Percentiles rank a stretch among this genome's conserved stretches.
phyloP scores from a whole-genome alignment of 2,888 invertebrate species.

The Tanytarsus gracilentus region DNA sequence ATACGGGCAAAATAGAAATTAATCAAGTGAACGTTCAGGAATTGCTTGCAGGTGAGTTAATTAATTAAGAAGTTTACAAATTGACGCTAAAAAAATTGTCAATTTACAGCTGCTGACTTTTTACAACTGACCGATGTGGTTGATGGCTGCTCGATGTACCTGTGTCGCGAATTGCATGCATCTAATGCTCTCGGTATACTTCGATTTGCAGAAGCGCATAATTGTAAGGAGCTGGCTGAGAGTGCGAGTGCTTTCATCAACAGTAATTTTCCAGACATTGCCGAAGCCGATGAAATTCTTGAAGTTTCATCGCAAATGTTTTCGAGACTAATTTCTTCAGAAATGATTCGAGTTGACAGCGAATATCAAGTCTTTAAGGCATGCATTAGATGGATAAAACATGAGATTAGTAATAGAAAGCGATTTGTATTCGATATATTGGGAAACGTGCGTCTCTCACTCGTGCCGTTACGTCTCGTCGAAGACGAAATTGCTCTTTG shows the following conservation, averaged over 20 bases:
- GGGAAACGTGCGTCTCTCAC: constrained; percentile 68
- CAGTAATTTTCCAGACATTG: constrained; percentile 72
- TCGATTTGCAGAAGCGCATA: constrained; percentile 84
- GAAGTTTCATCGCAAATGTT: constrained; percentile 71
- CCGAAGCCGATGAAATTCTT: constrained; percentile 71
- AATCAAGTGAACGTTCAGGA: constrained; percentile 61
- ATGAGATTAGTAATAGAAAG: constrained; percentile 66
- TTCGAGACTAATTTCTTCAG: constrained; percentile 69
- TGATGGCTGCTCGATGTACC: constrained; percentile 72
- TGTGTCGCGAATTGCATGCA: constrained; percentile 74
- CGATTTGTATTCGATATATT: constrained; percentile 80
- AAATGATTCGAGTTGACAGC: constrained; percentile 76
- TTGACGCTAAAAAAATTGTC: no score
- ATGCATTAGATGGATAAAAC: constrained; percentile 78
- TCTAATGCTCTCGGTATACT: constrained; percentile 84
- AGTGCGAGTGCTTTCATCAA: constrained; percentile 74
- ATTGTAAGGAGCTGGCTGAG: constrained; percentile 65
- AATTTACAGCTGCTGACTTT: constrained; percentile 91
- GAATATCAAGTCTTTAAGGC: constrained; percentile 84
- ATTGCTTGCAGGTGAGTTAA: no score
- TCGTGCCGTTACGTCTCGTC: constrained; percentile 70
- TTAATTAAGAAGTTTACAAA: no score
- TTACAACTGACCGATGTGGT: constrained; percentile 76
- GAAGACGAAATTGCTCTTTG: constrained; percentile 69
- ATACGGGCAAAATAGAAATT: constrained; percentile 57